Percentiles rank a stretch among this genome's conserved stretches.
phyloP scores from a whole-genome alignment of 2,888 invertebrate genomes.

The Drosophila robusta region DNA sequence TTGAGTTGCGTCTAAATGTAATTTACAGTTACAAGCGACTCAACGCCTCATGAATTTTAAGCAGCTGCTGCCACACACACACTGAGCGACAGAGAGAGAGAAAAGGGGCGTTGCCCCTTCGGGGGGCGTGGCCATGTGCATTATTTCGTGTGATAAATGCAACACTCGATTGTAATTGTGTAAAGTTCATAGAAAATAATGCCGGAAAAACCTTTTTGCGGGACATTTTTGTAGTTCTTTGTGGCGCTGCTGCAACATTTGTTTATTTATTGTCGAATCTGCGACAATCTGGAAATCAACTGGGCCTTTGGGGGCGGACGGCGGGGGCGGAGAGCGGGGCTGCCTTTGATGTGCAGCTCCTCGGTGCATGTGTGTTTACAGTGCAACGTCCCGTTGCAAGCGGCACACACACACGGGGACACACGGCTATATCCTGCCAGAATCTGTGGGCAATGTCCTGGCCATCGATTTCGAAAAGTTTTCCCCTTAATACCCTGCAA shows the following conservation, averaged over 20 bases:
- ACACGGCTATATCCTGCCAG: slow-evolving; percentile 11
- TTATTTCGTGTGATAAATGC: slow-evolving; percentile 73
- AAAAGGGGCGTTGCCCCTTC: not conserved
- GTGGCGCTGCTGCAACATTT: slow-evolving; percentile 9
- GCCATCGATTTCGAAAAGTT: slow-evolving; percentile 38
- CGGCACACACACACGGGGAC: not conserved
- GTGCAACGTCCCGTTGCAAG: slow-evolving; percentile 24
- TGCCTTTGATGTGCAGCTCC: slow-evolving; percentile 20
- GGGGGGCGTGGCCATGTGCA: slow-evolving; percentile 51
- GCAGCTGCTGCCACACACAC: slow-evolving; percentile 45
- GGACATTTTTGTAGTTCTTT: not conserved
- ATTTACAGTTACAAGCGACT: slow-evolving; percentile 69
- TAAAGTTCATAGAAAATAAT: slow-evolving; percentile 29
- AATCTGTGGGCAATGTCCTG: slow-evolving; percentile 31
- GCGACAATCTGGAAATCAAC: slow-evolving; percentile 38
- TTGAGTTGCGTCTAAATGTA: slow-evolving; percentile 76
- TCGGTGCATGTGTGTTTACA: slow-evolving; percentile 24
- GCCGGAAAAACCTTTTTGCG: slow-evolving; percentile 24
- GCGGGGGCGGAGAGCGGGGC: not conserved
- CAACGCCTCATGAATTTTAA: slow-evolving; percentile 77
- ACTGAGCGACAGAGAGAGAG: too few relatives aligned
- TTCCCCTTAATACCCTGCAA: not conserved
- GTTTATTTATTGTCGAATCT: slow-evolving; percentile 32
- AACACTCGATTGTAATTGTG: slow-evolving; percentile 64
- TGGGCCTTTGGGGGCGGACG: slow-evolving; percentile 4